Evolutionary conservation across 2,113 vertebrate genomes (phyloP).

Genomic region (Boleophthalmus pectinirostris): DNA sequence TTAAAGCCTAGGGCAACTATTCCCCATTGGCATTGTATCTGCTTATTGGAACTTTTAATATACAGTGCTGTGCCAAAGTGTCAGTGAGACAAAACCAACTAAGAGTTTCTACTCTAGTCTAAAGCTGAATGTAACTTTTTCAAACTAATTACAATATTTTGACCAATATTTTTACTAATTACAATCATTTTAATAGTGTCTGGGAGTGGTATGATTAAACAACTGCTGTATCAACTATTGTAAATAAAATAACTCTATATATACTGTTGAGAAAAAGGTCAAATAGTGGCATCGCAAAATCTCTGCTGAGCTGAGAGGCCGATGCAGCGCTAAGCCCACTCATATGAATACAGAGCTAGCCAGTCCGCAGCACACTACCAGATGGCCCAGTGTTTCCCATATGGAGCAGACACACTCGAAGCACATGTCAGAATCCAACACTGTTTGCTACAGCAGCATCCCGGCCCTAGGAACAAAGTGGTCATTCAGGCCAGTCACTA

Average conservation of each 20-base stretch:
- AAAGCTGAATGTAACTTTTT: not conserved
- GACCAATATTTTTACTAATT: not conserved
- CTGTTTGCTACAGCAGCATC: conserved; percentile 75
- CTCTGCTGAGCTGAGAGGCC: conserved; percentile 41
- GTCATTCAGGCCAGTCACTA: conserved; percentile 85
- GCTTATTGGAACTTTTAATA: conserved; percentile 5
- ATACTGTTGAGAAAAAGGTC: not conserved
- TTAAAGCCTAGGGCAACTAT: conserved; percentile 46
- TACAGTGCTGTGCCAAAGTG: conserved; percentile 27
- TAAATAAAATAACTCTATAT: not conserved
- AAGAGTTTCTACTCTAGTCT: not conserved
- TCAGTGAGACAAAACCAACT: not conserved
- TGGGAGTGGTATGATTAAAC: not conserved
- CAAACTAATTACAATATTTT: too few relatives aligned
- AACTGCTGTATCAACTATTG: not conserved
- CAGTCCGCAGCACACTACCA: conserved; percentile 71
- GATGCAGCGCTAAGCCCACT: conserved; percentile 56
- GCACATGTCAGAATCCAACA: conserved; percentile 76
- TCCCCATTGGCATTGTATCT: conserved; percentile 32
- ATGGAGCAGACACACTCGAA: conserved; percentile 73
- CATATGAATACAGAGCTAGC: conserved; percentile 59
- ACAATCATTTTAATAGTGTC: not conserved
- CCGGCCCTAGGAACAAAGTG: conserved; percentile 87
- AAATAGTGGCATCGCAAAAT: conserved; percentile 55
- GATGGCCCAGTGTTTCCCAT: conserved; percentile 76